phyloP scores from a whole-genome alignment of 35 echinoderm and acorn worm species.

The Lytechinus variegatus region DNA sequence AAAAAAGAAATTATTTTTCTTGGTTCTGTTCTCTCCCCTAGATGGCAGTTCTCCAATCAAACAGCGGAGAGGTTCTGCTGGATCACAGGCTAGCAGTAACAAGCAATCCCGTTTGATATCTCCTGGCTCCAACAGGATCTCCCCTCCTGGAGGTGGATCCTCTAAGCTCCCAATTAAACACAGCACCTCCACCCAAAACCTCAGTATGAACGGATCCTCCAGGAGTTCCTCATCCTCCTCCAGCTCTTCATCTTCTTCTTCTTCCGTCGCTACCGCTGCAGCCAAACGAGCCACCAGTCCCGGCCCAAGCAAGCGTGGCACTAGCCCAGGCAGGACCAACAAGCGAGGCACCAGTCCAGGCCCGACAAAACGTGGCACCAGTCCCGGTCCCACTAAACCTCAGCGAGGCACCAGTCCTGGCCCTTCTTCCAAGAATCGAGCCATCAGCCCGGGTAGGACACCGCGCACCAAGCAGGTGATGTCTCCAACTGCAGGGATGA shows the following conservation, averaged over 20 bases:
- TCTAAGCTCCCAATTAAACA: conserved; percentile 49
- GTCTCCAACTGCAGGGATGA: not conserved
- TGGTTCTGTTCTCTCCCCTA: not conserved
- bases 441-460: conserved; percentile 9
- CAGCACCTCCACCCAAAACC: conserved; percentile 49
- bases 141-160: conserved; percentile 25
- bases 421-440: not conserved
- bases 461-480: not conserved
- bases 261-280: not conserved
- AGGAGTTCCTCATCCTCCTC: not conserved
- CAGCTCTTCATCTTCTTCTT: not conserved
- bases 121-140: not conserved
- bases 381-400: not conserved
- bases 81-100: conserved; percentile 23
- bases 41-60: not conserved
- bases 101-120: not conserved
- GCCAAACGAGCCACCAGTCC: conserved; percentile 34
- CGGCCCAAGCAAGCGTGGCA: conserved; percentile 5
- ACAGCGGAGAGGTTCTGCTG: conserved; percentile 33
- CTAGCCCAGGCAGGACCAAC: not conserved
- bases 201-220: not conserved
- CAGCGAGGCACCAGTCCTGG: not conserved
- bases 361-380: not conserved
- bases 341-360: conserved; percentile 32
- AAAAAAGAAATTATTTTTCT: not conserved